phyloP scores from a whole-genome alignment of 2,888 invertebrate species.

The Alcis repandata region DNA sequence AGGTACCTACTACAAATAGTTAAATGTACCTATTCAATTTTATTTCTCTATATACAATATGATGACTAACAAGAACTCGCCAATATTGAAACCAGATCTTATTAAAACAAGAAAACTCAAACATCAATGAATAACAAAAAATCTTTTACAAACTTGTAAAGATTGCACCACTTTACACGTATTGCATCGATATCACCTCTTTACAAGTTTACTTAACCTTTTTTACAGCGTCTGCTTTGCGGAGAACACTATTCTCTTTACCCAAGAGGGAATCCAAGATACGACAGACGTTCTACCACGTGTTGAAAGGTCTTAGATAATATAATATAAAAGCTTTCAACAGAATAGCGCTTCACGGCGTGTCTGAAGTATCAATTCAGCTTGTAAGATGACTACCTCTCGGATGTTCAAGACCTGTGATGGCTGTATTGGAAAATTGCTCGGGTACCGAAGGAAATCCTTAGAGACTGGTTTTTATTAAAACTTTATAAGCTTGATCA shows the following conservation, averaged over 20 bases:
- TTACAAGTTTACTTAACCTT: constrained; percentile 63
- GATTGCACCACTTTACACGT: constrained; percentile 46
- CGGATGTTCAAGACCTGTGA: constrained; percentile 72
- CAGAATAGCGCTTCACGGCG: constrained; percentile 80
- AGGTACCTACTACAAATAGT: too few relatives aligned
- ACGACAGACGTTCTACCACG: constrained; percentile 81
- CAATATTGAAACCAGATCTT: neutral
- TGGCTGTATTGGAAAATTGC: constrained; percentile 84
- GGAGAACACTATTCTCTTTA: constrained; percentile 60
- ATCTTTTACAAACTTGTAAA: constrained; percentile 28
- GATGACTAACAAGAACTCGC: neutral
- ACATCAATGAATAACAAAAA: constrained; percentile 43
- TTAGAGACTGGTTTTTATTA: constrained; percentile 76
- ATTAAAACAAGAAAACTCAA: constrained; percentile 14
- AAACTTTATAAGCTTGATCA: constrained; percentile 70
- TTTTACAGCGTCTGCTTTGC: constrained; percentile 56
- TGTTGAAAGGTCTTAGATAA: constrained; percentile 84
- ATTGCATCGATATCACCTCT: constrained; percentile 58
- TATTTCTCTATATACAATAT: too few relatives aligned
- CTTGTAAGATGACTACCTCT: constrained; percentile 80
- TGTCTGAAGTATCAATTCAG: constrained; percentile 86
- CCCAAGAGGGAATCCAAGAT: constrained; percentile 77
- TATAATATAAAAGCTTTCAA: constrained; percentile 87
- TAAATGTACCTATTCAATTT: too few relatives aligned
- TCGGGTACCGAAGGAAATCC: constrained; percentile 65